Base-by-base conservation (phyloP, 2,113 vertebrate genomes). In the Suricata suricatta region DNA sequence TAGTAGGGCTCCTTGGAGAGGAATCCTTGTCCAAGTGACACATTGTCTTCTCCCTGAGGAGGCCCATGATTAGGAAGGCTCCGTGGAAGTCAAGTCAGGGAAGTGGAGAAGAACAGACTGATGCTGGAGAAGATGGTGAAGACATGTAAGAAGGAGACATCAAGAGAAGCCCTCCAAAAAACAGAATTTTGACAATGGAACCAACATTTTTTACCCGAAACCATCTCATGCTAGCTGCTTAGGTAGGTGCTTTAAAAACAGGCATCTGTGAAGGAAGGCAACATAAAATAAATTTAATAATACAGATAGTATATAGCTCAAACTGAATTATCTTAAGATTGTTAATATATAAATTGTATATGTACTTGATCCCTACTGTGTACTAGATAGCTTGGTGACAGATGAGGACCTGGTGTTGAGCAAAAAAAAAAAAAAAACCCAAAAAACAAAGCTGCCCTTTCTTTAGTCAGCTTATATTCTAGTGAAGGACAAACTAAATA, bases 401-500 rank as follows among this genome's bases (percentile, higher is more conserved):
- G 0, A 35, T 52, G 7, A 31, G 15, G 17, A 72, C 5, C 1
- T 23, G 29, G 1, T 76, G 25, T 2, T 38, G 3, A 35, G 14
- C 3, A 52, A 83, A 41, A 86, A 44, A 7, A 44, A 44, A 44
- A 7, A 44, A 44, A 47, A 47, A 47, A 47, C 44, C 3, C 41
- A 83, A 41, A 86, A 47, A 47, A 47, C 7, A 4, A 47, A 27
- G 47, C 1, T 41, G 15, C 4, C 13, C 3, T 88, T 76, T 79
- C 3, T 13, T 85, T 25, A 16, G 11, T 4, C 3, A 72, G 21
- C 7, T 60, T 81, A 27, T 77, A 33, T 71, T 85, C 17, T 35
- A 71, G 7, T 63, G 35, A 79, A 5, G 4, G 16, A 33, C 1
- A 27, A 92, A 85, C 57, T 88, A 68, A 83, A 50, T 82, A 16